Evolutionary conservation across 35 echinoderm and acorn worm genomes (phyloP).

Genomic region (Lytechinus pictus): DNA sequence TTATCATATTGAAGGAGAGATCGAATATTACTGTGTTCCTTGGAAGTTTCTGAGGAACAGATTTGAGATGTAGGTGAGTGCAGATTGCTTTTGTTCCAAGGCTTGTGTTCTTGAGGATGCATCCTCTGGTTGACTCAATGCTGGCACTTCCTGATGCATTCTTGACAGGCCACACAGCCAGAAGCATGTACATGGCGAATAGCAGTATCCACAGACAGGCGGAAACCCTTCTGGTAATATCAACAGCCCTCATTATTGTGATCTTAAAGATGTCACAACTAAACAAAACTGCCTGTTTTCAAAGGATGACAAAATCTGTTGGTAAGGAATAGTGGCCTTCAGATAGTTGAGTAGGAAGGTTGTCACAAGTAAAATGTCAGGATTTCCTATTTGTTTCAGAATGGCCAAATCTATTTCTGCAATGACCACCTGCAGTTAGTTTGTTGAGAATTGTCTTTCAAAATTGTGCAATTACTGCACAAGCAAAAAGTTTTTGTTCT

Average conservation of each 20-base stretch:
- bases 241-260: too few relatives aligned
- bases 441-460: too few relatives aligned
- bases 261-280: too few relatives aligned
- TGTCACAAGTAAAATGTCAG: too few relatives aligned
- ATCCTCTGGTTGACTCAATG: not conserved
- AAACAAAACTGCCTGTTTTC: too few relatives aligned
- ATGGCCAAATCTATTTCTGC: too few relatives aligned
- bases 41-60: slow-evolving; percentile 4
- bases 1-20: not conserved
- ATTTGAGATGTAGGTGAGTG: not conserved
- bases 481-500: not conserved
- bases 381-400: too few relatives aligned
- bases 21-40: not conserved
- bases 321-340: too few relatives aligned
- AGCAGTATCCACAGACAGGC: not conserved
- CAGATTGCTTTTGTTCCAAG: not conserved
- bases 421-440: too few relatives aligned
- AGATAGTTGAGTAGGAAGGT: too few relatives aligned
- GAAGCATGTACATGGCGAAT: not conserved
- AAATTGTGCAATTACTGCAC: too few relatives aligned
- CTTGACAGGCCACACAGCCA: not conserved
- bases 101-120: not conserved
- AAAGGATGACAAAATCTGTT: too few relatives aligned
- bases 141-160: not conserved
- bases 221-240: not conserved